Base-by-base conservation (phyloP, 2,888 invertebrate species). In the Drosophila yooni region DNA sequence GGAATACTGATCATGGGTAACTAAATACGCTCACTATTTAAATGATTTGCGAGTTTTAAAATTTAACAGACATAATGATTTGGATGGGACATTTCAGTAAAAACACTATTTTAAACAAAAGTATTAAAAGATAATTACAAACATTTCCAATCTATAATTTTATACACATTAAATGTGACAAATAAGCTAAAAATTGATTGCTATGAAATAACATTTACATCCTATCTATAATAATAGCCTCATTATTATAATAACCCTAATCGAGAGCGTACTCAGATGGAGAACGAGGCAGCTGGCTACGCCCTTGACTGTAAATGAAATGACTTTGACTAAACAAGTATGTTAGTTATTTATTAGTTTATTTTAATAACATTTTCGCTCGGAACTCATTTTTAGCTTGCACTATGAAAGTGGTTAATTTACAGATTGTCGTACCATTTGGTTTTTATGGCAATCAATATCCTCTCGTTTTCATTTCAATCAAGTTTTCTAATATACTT, bases 1-100 rank as follows among this genome's bases (percentile, higher is more conserved):
- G 76, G 63, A 0, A 81, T 36, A 36, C 36, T 15, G 36, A 36
- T 0, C 15, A 36, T 36, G 7, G 36, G 36, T 13, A 6, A 15
- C 34, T 34, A 34, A 34, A 13, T 5, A 0, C 36, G 13, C 2
- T 34, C 34, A 34, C 34, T 6, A 34, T 15, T 15, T 34, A 15
- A 34, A 34, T 34, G 6, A 36, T 13, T 21, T 21, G 6, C 3
- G 1, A 13, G 21, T 21, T 43, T 13, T 13, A 1, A 13, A 43
- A 43, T 43, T 13, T 6, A 43, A 21, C 1, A 43, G n/a, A 11
- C 43, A 11, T n/a, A 1, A 6, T 3, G 2, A 43, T 13, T 21
- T 21, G 21, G 7, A 7, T 21, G 21, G 6, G 21, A 3, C 21
- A 21, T 21, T 21, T 43, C 43, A 43, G 6, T 21, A 21, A 6